Base-by-base conservation (phyloP, 2,113 vertebrate species). In the Dryoscopus gambensis region DNA sequence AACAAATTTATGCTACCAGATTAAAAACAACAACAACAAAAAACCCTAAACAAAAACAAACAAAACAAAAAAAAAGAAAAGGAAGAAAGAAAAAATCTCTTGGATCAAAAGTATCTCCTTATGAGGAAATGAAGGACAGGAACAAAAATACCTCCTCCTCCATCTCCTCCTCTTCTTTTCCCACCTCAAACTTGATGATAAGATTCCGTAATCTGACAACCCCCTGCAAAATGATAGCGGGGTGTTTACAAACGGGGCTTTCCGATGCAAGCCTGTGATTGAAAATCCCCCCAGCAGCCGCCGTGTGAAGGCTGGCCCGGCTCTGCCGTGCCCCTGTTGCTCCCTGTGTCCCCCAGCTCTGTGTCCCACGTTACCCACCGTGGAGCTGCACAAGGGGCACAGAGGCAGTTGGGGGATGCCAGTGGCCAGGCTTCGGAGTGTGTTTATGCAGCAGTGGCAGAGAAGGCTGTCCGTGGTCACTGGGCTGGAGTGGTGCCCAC, bases 121-220 rank as follows among this genome's bases (percentile, higher is more conserved):
- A 93, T 90, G 83, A 95, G 95, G 95, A 93, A 95, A 89, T 87
- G 90, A 96, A 96, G 90, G 88, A 96, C 69, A 70, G 86, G 90
- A 90, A 79, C 83, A 95, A 96, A 97, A 97, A 96, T 93, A 93
- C 52, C 23, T 94, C 90, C 93, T 97, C 95, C 93, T 96, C 90
- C 93, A 77, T 84, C 78, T 94, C 89, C 93, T 94, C 93, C 90
- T 95, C 93, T 82, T 93, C 89, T 95, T 93, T 89, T 90, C 94
- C 92, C 93, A 95, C 88, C 90, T 92, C 92, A 71, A 76, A 89
- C 91, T 95, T 57, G 70, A 94, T 53, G 67, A 81, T 94, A 91
- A 84, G 80, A 93, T 92, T 69, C 78, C 77, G 47, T 68, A 89
- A 89, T 93, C 87, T 91, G 91, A 89, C 89, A 86, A 24, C 20